These are phyloP conservation scores for Distichodus sexfasciatus DNA, from an alignment of 2,797 vertebrate species.

Conservation along the genomic window DNA sequence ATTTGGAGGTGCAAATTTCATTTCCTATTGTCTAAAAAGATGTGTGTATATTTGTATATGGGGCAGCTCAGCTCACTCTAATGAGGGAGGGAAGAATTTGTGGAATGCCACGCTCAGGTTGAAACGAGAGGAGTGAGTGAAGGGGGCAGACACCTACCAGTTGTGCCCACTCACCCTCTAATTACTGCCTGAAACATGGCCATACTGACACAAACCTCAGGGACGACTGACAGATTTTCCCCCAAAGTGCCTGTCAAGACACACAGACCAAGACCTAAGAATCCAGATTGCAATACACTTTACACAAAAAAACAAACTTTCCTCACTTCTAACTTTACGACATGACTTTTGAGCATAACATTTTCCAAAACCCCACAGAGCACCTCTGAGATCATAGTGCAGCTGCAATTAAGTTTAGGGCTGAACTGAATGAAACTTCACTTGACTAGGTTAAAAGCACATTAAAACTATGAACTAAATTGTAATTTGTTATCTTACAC, in stretches of 20 bases:
- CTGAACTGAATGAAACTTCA: no score
- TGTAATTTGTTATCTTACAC: no score
- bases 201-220: slow-evolving; percentile 28
- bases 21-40: no score
- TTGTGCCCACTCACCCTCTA: slow-evolving; percentile 59
- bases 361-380: no score
- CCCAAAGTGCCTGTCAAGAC: not conserved
- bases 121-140: slow-evolving; percentile 68
- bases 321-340: not conserved
- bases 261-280: not conserved
- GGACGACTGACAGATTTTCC: not conserved
- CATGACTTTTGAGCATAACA: no score
- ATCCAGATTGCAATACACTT: not conserved
- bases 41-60: not conserved
- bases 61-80: slow-evolving; percentile 60
- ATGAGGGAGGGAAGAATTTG: slow-evolving; percentile 76
- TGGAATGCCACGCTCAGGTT: slow-evolving; percentile 72
- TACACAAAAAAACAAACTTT: not conserved
- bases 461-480: no score
- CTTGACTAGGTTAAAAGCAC: no score
- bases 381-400: no score
- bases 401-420: no score
- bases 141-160: slow-evolving; percentile 30
- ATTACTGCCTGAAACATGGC: slow-evolving; percentile 64
- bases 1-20: no score